Conservation (phyloP, 2,888 invertebrate species). For the Brassicogethes aeneus region DNA sequence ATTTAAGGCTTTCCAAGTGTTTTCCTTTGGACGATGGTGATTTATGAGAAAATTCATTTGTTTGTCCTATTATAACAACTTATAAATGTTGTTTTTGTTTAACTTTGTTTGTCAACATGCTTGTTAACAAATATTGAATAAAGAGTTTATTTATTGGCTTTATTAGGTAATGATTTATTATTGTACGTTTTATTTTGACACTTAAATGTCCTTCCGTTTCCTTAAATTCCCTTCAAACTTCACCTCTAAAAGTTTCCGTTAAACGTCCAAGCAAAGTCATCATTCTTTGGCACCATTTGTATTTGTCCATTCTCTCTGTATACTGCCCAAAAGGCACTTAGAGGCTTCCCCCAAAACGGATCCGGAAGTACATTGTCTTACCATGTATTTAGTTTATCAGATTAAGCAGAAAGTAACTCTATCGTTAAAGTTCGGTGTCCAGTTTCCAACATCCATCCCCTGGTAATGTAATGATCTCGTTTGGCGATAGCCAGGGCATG, state of each 20-base stretch:
- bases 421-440: neutral
- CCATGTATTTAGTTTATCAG: slow-evolving; percentile 1
- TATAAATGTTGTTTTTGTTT: too few relatives aligned
- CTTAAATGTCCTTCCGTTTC: too few relatives aligned
- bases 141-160: too few relatives aligned
- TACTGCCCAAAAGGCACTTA: neutral
- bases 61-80: too few relatives aligned
- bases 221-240: too few relatives aligned
- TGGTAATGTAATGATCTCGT: neutral
- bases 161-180: too few relatives aligned
- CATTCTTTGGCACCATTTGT: neutral
- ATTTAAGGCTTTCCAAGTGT: neutral
- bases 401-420: neutral
- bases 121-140: too few relatives aligned
- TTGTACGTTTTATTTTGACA: too few relatives aligned
- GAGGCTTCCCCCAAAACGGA: neutral
- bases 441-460: neutral
- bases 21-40: too few relatives aligned
- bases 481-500: neutral
- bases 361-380: neutral
- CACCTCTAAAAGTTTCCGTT: neutral
- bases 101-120: too few relatives aligned
- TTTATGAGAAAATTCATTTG: too few relatives aligned
- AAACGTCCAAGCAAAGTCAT: neutral
- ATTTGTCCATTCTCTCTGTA: neutral